Evolutionary conservation across 2,797 vertebrate genomes (phyloP), one percentile per base, ranked within the genome.

Genomic region (Mastacembelus armatus): DNA sequence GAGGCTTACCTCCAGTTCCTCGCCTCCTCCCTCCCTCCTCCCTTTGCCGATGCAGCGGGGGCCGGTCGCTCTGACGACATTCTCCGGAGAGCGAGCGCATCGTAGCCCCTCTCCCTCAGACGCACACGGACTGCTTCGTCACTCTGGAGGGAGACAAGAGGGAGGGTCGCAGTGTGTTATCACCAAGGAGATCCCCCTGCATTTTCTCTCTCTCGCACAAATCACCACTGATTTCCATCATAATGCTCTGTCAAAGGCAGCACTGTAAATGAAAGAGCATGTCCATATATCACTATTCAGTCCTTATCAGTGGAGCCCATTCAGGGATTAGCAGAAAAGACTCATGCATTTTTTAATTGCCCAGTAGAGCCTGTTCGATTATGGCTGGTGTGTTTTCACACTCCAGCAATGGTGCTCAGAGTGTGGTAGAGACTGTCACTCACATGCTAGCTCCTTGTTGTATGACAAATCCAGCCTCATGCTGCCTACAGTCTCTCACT

Each of bases 61-160:
- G 94, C 86, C 78, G 93, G 92, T 90, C 91, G 91, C 55, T 93
- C 86, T 95, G 95, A 93, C 91, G 89, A 94, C 93, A 94, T 93
- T 84, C 93, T 96, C 94, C 92, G 95, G 93, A 97, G 94, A 87
- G 96, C 93, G 85, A 96, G 93, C 86, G 96, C 94, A 45, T 92
- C 91, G 84, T 80, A 93, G 92, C 95, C 95, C 73, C 92, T 86
- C 91, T 96, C 96, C 83, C 90, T 93, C 76, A 94, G 82, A 91
- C 92, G 92, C 75, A 95, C 84, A 4, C 92, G 94, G 66, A 91
- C 89, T 91, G 93, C 94, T 89, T 96, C 94, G 88, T 95, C 96
- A 93, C 94, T 93, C 87, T 85, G 94, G 63, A 86, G 63, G 36
- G 47, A 70, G 66, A 80, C 74, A 76, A 60, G 63, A 55, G 29